A percentile compares a stretch with the other conserved stretches of the same genome.
These are phyloP conservation scores for Podarcis raffonei DNA, from an alignment of 2,113 vertebrate genomes.

Conservation along the genomic window DNA sequence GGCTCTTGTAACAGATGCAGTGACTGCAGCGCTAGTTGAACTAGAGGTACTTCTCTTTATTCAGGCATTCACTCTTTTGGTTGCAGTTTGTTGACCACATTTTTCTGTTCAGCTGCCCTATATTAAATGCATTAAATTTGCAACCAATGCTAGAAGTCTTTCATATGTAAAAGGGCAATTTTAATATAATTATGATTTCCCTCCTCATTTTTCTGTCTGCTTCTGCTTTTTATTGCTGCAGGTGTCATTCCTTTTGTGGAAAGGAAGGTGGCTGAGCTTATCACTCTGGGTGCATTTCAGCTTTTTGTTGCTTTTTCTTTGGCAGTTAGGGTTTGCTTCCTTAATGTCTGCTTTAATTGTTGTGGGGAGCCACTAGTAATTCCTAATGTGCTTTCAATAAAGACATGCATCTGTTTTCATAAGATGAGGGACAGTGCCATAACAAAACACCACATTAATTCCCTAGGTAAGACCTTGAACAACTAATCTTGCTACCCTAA, in stretches of 20 bases:
- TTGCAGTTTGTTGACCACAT: not conserved
- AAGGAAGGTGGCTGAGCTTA: not conserved
- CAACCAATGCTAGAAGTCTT: not conserved
- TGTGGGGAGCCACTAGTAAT: not conserved
- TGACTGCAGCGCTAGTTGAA: slow-evolving; percentile 95
- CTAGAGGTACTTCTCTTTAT: slow-evolving; percentile 85
- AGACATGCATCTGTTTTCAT: not conserved
- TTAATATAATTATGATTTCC: not conserved
- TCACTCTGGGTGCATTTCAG: not conserved
- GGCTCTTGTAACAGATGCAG: slow-evolving; percentile 93
- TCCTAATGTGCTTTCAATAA: not conserved
- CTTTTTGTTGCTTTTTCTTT: not conserved
- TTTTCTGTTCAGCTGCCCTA: not conserved
- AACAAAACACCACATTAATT: not conserved
- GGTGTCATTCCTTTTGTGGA: not conserved
- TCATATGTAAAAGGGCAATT: not conserved
- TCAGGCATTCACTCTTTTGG: not conserved
- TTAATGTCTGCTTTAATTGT: not conserved
- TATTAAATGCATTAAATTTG: not conserved
- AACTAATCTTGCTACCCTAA: not conserved
- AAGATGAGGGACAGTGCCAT: not conserved
- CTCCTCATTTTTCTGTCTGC: not conserved
- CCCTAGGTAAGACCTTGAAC: not conserved
- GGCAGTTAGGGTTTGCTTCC: not conserved
- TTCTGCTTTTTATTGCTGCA: not conserved